phyloP scores from a whole-genome alignment of 2,797 vertebrate species.

The Acanthurus lineatus region DNA sequence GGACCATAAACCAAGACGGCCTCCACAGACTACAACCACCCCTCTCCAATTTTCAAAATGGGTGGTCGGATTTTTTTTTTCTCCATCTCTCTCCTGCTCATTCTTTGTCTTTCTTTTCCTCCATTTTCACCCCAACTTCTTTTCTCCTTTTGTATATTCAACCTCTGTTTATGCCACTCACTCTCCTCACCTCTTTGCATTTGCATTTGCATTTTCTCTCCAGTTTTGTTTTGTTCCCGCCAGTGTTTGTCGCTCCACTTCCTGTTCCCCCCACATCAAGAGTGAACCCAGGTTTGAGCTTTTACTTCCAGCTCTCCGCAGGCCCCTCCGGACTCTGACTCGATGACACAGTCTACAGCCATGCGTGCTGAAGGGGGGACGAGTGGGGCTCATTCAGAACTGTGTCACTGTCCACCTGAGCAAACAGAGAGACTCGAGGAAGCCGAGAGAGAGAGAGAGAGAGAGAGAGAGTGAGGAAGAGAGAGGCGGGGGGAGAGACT shows the following conservation, averaged over 20 bases:
- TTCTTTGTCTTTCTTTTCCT: constrained; percentile 37
- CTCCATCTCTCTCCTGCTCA: constrained; percentile 51
- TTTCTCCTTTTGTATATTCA: constrained; percentile 49
- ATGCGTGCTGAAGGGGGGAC: constrained; percentile 82
- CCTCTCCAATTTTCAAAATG: constrained; percentile 82
- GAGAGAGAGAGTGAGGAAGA: constrained; percentile 29
- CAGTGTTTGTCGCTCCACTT: constrained; percentile 70
- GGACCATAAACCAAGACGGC: constrained; percentile 84
- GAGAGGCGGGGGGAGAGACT: constrained; percentile 45
- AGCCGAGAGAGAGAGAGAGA: constrained; percentile 41
- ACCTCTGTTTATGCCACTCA: constrained; percentile 50
- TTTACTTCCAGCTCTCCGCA: constrained; percentile 90
- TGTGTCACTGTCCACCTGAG: constrained; percentile 99
- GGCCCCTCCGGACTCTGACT: constrained; percentile 89
- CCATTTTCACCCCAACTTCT: constrained; percentile 36
- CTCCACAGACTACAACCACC: constrained; percentile 82
- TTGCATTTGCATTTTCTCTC: constrained; percentile 45
- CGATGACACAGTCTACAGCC: constrained; percentile 93
- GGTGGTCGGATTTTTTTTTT: constrained; percentile 78
- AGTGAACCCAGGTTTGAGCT: constrained; percentile 84
- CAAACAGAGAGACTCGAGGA: constrained; percentile 91
- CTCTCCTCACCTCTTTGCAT: constrained; percentile 22
- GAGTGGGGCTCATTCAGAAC: constrained; percentile 93
- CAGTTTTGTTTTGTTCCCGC: constrained; percentile 45
- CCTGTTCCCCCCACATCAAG: constrained; percentile 83